Evolutionary conservation across 2,888 invertebrate genomes (phyloP), one percentile per base, ranked within the genome.

Genomic region (Himalopsyche tibetana): DNA sequence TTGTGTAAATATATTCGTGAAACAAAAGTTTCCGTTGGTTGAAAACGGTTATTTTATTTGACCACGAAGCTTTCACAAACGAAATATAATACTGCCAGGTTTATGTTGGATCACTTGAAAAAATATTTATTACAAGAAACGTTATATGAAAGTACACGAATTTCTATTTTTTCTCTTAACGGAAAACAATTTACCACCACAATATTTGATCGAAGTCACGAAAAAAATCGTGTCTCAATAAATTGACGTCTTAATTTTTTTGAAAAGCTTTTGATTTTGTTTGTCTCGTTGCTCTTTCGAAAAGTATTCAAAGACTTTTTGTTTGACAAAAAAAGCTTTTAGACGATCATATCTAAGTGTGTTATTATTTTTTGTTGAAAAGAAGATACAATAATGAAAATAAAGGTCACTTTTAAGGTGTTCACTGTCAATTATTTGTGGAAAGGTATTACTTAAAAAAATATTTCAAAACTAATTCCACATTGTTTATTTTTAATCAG

Each of bases 221-320:
- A 28, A 63, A 63, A 56, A 63, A 63, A 63, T 63, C 28, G 28
- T 63, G 63, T 15, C 63, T 63, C 63, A 19, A 28, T 63, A 63
- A 63, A 63, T 63, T 63, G 63, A 63, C 11, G 63, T 63, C 63
- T 63, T 63, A 63, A 63, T 63, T 63, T 63, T 63, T 63, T 63
- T 19, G 28, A 63, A 63, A 63, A 63, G 63, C 51, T 51, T 15
- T 51, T 51, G 51, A 63, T 28, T 63, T 63, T 63, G 9, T 63
- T 19, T 63, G 4, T 63, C 5, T 63, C 19, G 19, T 51, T 63
- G 63, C 19, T 63, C 63, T 19, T 63, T 63, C 63, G 19, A 8
- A 63, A 63, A 63, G 28, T 6, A 19, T 63, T 63, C 19, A 63
- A n/a, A 11, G 28, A 9, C 56, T n/a, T 63, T 63, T 63, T 63